A percentile compares a stretch with the other conserved stretches of the same genome.
These are phyloP conservation scores for Drosophila busckii DNA, from an alignment of 1,140 invertebrate species.

Conservation along the genomic window DNA sequence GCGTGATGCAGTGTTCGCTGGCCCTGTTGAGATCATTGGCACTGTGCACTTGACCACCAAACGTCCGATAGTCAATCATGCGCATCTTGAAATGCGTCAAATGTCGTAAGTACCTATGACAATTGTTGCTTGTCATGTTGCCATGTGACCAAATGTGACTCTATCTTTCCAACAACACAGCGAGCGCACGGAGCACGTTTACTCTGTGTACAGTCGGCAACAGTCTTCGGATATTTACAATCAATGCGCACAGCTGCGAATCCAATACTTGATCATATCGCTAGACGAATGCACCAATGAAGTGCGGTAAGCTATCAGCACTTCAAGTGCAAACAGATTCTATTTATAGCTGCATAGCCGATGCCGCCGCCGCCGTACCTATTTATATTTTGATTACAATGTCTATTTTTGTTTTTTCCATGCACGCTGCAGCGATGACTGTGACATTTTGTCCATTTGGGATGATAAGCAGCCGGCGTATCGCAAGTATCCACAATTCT, in stretches of 20 bases:
- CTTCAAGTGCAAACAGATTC: neutral
- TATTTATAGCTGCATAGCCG: too few species aligned
- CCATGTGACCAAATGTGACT: neutral
- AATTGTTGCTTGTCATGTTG: neutral
- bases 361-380: too few species aligned
- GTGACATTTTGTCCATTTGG: constrained; percentile 72
- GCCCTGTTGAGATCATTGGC: constrained; percentile 72
- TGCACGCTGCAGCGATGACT: constrained; percentile 52
- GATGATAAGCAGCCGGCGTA: constrained; percentile 73
- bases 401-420: neutral
- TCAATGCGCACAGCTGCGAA: constrained; percentile 73
- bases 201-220: constrained; percentile 76
- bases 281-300: constrained; percentile 67
- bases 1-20: constrained; percentile 72
- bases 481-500: constrained; percentile 75
- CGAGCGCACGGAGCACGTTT: constrained; percentile 69
- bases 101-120: constrained; percentile 58
- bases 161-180: constrained; percentile 26
- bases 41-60: constrained; percentile 70
- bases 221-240: constrained; percentile 77
- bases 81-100: constrained; percentile 71
- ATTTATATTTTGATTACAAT: too few species aligned
- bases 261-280: constrained; percentile 76
- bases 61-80: constrained; percentile 75
- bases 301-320: constrained; percentile 44